Conservation (phyloP, 1,140 invertebrate genomes). For the Fopius arisanus region DNA sequence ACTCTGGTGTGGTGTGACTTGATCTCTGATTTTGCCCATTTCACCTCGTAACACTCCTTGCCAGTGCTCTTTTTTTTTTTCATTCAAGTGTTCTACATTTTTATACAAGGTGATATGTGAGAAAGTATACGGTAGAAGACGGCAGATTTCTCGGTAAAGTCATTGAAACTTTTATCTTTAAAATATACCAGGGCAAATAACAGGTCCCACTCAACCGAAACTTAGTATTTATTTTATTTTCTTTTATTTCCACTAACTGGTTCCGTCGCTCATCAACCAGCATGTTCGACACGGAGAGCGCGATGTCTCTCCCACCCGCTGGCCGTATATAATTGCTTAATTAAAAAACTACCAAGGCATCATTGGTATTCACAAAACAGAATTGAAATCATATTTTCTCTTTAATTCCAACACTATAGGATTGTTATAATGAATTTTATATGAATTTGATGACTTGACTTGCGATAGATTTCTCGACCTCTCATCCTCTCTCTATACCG, state of each 20-base stretch:
- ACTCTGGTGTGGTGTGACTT: conserved; percentile 25
- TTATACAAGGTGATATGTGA: background rate
- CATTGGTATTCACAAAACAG: conserved; percentile 24
- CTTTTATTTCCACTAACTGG: conserved; percentile 23
- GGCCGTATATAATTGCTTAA: conserved; percentile 33
- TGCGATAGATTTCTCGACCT: background rate
- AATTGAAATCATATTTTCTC: conserved; percentile 12
- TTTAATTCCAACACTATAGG: background rate
- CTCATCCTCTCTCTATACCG: background rate
- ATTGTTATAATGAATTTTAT: background rate
- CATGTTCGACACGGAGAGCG: conserved; percentile 25
- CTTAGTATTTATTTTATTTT: background rate
- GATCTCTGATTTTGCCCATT: conserved; percentile 15
- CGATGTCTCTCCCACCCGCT: conserved; percentile 20
- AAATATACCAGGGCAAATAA: background rate
- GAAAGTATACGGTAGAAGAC: too few relatives aligned
- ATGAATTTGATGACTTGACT: background rate
- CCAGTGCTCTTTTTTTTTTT: background rate
- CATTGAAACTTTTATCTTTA: background rate
- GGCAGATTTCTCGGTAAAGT: background rate
- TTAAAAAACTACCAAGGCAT: conserved; percentile 19
- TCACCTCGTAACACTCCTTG: background rate
- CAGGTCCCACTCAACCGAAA: background rate
- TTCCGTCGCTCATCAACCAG: conserved; percentile 7
- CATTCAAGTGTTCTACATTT: background rate